These are phyloP conservation scores for Ladona fulva DNA, from an alignment of 1,140 invertebrate species.

Conservation along the genomic window DNA sequence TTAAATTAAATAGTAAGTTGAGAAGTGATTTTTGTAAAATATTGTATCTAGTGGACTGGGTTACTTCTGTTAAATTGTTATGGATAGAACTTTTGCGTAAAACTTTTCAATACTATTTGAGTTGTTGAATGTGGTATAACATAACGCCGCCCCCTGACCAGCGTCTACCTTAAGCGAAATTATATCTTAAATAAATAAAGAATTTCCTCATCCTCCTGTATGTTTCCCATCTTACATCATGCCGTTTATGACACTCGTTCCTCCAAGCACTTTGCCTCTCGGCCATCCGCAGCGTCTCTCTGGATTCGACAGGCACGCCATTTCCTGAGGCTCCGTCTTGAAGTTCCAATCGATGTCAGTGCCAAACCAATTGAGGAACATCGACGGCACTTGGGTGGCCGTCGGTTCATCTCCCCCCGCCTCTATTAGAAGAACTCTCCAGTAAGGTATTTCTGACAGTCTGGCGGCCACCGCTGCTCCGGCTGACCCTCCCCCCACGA, in stretches of 20 bases:
- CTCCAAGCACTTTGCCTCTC: constrained; percentile 78
- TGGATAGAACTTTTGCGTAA: too few species aligned
- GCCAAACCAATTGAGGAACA: constrained; percentile 74
- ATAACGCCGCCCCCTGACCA: too few species aligned
- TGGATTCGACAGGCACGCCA: constrained; percentile 66
- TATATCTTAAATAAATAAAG: too few species aligned
- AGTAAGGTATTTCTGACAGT: constrained; percentile 63
- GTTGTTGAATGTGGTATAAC: too few species aligned
- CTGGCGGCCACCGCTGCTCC: constrained; percentile 73
- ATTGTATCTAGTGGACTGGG: too few species aligned
- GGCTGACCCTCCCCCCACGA: constrained; percentile 80
- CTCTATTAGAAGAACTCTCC: constrained; percentile 73
- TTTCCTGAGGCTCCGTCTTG: constrained; percentile 73
- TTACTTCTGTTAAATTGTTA: too few species aligned
- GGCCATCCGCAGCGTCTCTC: constrained; percentile 72
- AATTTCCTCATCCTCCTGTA: too few species aligned
- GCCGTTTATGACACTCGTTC: constrained; percentile 89
- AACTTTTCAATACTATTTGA: too few species aligned
- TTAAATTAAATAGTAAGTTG: too few species aligned
- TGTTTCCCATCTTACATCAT: constrained; percentile 55
- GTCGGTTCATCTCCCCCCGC: constrained; percentile 73
- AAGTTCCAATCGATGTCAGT: constrained; percentile 81
- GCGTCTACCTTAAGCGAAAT: too few species aligned
- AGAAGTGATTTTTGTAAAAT: too few species aligned
- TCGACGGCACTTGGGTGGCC: constrained; percentile 68